Percentiles rank a stretch among this genome's conserved stretches.
These are phyloP conservation scores for Pachyramphus minor DNA, from an alignment of 2,113 vertebrate genomes.

Conservation along the genomic window DNA sequence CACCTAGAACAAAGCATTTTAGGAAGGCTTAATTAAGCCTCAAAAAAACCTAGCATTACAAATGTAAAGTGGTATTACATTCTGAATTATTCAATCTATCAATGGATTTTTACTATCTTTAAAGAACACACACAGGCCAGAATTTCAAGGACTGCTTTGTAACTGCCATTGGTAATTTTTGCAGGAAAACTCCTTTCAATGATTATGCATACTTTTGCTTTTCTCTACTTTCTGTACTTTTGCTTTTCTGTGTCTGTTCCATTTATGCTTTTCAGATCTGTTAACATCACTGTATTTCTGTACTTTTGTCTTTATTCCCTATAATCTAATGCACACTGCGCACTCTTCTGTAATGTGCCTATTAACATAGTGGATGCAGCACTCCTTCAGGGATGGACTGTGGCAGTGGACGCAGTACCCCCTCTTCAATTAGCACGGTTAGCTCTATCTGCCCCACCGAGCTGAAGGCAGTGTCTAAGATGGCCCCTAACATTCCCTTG, in stretches of 20 bases:
- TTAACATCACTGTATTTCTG: constrained; percentile 56
- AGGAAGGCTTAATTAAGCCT: neutral
- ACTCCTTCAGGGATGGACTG: constrained; percentile 76
- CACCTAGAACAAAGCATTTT: neutral
- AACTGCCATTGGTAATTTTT: neutral
- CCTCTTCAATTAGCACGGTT: constrained; percentile 76
- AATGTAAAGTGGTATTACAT: neutral
- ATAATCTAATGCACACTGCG: neutral
- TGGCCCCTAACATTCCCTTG: constrained; percentile 81
- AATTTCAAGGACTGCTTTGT: neutral
- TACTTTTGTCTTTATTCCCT: constrained; percentile 34
- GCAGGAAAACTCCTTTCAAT: neutral
- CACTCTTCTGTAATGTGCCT: constrained; percentile 8
- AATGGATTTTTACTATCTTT: neutral
- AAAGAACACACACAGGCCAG: neutral
- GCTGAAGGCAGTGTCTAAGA: constrained; percentile 77
- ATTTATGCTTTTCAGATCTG: neutral
- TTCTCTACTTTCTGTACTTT: neutral
- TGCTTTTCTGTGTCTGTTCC: neutral
- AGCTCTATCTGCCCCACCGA: constrained; percentile 79
- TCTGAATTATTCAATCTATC: neutral
- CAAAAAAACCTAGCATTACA: neutral
- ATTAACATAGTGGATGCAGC: constrained; percentile 74
- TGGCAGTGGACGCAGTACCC: constrained; percentile 78
- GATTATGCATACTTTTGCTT: neutral